Evolutionary conservation across 2,113 vertebrate genomes (phyloP).

Genomic region (Antennarius striatus): DNA sequence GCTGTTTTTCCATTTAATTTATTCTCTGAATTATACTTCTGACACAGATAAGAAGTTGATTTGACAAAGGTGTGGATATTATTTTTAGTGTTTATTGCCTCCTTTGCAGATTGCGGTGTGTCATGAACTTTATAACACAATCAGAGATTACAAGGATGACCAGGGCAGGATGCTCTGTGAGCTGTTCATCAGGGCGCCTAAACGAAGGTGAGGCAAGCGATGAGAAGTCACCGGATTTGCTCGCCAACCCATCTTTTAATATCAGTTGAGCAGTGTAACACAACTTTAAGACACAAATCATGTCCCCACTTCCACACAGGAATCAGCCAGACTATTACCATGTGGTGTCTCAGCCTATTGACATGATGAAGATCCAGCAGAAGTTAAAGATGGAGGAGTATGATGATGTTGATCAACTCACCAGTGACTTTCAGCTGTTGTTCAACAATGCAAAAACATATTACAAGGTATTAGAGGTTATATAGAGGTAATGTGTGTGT

Average conservation of each 20-base stretch:
- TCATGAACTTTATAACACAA: constrained; percentile 96
- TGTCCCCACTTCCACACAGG: constrained; percentile 66
- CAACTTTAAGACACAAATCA: not conserved
- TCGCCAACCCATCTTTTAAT: not conserved
- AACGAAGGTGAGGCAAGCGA: constrained; percentile 84
- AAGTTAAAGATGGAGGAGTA: constrained; percentile 99
- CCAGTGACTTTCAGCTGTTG: constrained; percentile 93
- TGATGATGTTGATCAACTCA: constrained; percentile 94
- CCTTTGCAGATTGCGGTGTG: constrained; percentile 92
- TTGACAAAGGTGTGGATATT: not conserved
- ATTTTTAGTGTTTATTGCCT: constrained; percentile 25
- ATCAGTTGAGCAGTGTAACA: not conserved
- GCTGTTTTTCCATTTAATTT: constrained; percentile 8
- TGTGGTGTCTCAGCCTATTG: constrained; percentile 96
- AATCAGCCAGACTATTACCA: constrained; percentile 99
- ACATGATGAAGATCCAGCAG: constrained; percentile 99
- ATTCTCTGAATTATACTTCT: constrained; percentile 7
- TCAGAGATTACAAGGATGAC: constrained; percentile 98
- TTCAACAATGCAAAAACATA: constrained; percentile 97
- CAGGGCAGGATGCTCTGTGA: constrained; percentile 96
- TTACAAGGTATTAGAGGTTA: constrained; percentile 86
- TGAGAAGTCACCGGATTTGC: not conserved
- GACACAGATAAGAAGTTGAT: not conserved
- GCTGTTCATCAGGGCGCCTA: constrained; percentile 96
- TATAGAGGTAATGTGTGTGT: not conserved